Percentiles rank a stretch among this genome's conserved stretches.
Evolutionary conservation across 2,888 invertebrate species (phyloP).

Genomic region (Aromia moschata): DNA sequence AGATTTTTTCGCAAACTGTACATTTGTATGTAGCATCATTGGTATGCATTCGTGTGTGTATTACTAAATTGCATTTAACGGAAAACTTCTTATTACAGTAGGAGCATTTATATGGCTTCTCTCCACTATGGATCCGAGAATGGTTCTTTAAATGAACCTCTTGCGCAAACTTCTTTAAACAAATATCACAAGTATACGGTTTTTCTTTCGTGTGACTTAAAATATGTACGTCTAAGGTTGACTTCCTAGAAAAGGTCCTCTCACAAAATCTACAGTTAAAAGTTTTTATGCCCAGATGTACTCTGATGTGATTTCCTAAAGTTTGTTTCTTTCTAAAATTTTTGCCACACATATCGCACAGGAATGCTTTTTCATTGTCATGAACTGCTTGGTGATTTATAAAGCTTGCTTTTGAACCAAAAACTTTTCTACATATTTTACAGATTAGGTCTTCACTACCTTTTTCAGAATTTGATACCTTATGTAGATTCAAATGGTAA

Average conservation of each 20-base stretch:
- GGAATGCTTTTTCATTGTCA: slow-evolving; percentile 6
- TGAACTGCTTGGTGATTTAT: slow-evolving; percentile 11
- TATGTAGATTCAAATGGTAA: slow-evolving; percentile 17
- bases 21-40: slow-evolving; percentile 18
- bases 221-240: slow-evolving; percentile 10
- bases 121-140: slow-evolving; percentile 13
- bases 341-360: slow-evolving; percentile 20
- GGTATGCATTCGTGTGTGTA: slow-evolving; percentile 18
- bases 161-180: slow-evolving; percentile 15
- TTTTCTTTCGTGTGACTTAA: slow-evolving; percentile 18
- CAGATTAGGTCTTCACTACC: slow-evolving; percentile 2
- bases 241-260: slow-evolving; percentile 11
- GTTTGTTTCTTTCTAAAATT: slow-evolving; percentile 13
- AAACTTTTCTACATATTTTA: slow-evolving; percentile 4
- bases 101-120: slow-evolving; percentile 9
- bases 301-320: slow-evolving; percentile 9
- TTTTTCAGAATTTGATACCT: slow-evolving; percentile 6
- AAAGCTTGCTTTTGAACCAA: slow-evolving; percentile 13
- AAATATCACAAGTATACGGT: slow-evolving; percentile 13
- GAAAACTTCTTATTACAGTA: slow-evolving; percentile 11
- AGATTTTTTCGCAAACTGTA: slow-evolving; percentile 18
- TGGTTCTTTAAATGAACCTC: slow-evolving; percentile 12
- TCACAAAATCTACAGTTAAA: slow-evolving; percentile 17
- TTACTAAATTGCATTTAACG: slow-evolving; percentile 20
- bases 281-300: slow-evolving; percentile 11